phyloP scores from a whole-genome alignment of 2,797 vertebrate species.

The Bufotes viridis region DNA sequence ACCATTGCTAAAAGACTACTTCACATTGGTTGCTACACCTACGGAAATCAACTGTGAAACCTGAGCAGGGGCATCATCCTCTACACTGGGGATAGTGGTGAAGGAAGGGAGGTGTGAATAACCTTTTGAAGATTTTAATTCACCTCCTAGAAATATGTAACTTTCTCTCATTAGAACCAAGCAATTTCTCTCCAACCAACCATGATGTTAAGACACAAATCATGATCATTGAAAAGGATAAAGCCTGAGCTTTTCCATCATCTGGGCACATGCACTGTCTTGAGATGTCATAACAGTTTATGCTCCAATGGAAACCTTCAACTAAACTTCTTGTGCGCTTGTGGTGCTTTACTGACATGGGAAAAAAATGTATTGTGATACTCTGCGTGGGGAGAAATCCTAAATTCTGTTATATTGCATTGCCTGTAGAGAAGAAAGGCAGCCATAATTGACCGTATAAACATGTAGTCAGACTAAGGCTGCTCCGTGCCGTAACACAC shows the following conservation, averaged over 20 bases:
- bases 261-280: conserved; percentile 19
- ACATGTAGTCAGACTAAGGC: background rate
- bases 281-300: conserved; percentile 50
- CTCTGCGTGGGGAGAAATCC: conserved; percentile 23
- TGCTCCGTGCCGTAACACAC: background rate
- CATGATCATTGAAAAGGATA: conserved; percentile 18
- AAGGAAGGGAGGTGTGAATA: background rate
- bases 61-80: background rate
- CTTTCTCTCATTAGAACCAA: background rate
- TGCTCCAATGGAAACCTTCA: conserved; percentile 17
- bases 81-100: background rate
- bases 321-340: conserved; percentile 23
- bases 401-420: background rate
- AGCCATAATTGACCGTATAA: background rate
- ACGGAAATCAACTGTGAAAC: background rate
- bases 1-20: background rate
- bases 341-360: conserved; percentile 4
- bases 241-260: background rate
- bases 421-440: background rate
- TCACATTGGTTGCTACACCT: background rate
- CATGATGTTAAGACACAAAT: conserved; percentile 23
- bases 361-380: conserved; percentile 25
- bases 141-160: background rate
- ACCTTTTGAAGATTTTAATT: background rate
- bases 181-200: conserved; percentile 2